phyloP scores from a whole-genome alignment of 2,797 vertebrate species.

The Schizothorax lantsangensis region DNA sequence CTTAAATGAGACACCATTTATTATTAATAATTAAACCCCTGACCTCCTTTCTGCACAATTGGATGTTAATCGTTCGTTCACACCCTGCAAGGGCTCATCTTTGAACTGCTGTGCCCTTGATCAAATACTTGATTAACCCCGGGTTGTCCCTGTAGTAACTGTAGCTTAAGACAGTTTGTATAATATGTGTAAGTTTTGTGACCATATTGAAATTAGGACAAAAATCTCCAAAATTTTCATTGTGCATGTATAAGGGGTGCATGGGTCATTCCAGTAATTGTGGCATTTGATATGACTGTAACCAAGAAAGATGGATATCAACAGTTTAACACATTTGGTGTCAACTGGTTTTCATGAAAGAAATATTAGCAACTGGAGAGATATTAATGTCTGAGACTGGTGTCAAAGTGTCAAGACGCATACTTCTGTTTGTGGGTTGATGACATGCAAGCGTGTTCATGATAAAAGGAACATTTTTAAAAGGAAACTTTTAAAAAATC shows the following conservation, averaged over 20 bases:
- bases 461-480: not conserved
- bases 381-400: not conserved
- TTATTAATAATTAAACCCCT: not conserved
- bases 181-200: not conserved
- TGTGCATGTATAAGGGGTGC: not conserved
- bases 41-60: constrained; percentile 13
- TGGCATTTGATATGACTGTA: not conserved
- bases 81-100: not conserved
- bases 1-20: not conserved
- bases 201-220: not conserved
- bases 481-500: not conserved
- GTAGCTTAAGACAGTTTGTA: not conserved
- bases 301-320: not conserved
- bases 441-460: not conserved
- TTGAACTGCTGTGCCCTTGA: not conserved
- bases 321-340: not conserved
- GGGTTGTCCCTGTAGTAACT: not conserved
- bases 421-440: not conserved
- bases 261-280: not conserved
- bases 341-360: not conserved
- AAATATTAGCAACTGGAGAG: not conserved
- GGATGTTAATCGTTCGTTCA: not conserved
- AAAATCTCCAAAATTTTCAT: not conserved
- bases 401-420: not conserved
- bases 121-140: not conserved